phyloP scores from a whole-genome alignment of 1,140 invertebrate genomes.

The Tetramorium simillimum region DNA sequence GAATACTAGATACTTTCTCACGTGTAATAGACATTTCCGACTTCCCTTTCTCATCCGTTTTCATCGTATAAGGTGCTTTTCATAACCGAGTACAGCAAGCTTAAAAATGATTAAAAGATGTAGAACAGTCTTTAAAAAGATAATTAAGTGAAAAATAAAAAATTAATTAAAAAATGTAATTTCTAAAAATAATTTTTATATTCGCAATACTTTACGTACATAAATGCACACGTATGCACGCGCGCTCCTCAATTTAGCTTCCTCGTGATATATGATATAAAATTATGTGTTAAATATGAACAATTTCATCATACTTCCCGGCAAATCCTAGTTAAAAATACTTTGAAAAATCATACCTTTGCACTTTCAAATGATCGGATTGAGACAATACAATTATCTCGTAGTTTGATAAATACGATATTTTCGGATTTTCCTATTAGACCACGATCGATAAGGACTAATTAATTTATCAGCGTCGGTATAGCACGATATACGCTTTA shows the following conservation, averaged over 20 bases:
- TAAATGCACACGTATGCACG: background rate
- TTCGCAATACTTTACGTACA: background rate
- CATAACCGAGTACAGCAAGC: background rate
- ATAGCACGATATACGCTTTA: constrained; percentile 16
- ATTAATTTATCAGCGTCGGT: constrained; percentile 43
- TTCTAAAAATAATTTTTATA: background rate
- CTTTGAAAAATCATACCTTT: background rate
- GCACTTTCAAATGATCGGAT: background rate
- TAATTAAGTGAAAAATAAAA: too few relatives aligned
- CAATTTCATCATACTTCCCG: background rate
- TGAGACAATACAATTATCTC: constrained; percentile 20
- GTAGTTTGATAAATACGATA: constrained; percentile 22
- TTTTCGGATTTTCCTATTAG: constrained; percentile 27
- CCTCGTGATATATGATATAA: background rate
- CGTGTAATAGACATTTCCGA: background rate
- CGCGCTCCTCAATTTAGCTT: background rate
- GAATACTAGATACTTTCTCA: constrained; percentile 8
- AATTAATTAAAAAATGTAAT: background rate
- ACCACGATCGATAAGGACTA: constrained; percentile 34
- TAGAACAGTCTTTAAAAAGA: background rate
- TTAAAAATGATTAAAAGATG: constrained; percentile 6
- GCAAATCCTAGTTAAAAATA: background rate
- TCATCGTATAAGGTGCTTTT: background rate
- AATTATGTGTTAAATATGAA: background rate
- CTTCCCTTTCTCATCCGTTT: background rate